phyloP scores from a whole-genome alignment of 2,888 invertebrate species.

The Andrena marginata region DNA sequence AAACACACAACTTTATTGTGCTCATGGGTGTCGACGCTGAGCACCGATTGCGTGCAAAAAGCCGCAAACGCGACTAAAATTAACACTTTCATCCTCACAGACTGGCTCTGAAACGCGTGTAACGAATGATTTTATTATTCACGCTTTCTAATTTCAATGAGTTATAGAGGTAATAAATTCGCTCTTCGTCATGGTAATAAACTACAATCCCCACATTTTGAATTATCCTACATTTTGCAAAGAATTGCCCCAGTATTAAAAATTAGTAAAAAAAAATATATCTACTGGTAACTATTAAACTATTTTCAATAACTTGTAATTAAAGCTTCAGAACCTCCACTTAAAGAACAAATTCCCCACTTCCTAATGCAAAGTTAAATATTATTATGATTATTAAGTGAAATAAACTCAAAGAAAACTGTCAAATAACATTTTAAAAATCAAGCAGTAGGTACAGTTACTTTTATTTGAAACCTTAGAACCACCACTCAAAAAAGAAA shows the following conservation, averaged over 20 bases:
- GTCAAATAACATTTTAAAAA: background rate
- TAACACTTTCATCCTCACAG: slow-evolving; percentile 69
- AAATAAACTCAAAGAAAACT: background rate
- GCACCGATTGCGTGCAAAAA: slow-evolving; percentile 80
- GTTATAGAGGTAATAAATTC: too few relatives aligned
- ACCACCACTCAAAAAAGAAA: background rate
- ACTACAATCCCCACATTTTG: background rate
- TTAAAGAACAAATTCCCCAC: background rate
- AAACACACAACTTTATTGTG: slow-evolving; percentile 90
- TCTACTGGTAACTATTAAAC: background rate
- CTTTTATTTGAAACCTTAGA: background rate
- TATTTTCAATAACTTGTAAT: background rate
- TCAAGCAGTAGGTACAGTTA: background rate
- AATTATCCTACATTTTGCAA: background rate
- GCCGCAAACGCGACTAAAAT: slow-evolving; percentile 72
- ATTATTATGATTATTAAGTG: background rate
- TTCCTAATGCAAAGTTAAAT: background rate
- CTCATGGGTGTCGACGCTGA: slow-evolving; percentile 83
- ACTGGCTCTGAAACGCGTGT: slow-evolving; percentile 37
- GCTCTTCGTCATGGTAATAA: too few relatives aligned
- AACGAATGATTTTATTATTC: background rate
- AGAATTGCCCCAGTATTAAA: too few relatives aligned
- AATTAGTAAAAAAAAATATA: too few relatives aligned
- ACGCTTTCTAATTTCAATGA: background rate
- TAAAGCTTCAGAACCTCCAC: too few relatives aligned